Evolutionary conservation across 1,140 invertebrate genomes (phyloP).

Genomic region (Sycophila sp.): DNA sequence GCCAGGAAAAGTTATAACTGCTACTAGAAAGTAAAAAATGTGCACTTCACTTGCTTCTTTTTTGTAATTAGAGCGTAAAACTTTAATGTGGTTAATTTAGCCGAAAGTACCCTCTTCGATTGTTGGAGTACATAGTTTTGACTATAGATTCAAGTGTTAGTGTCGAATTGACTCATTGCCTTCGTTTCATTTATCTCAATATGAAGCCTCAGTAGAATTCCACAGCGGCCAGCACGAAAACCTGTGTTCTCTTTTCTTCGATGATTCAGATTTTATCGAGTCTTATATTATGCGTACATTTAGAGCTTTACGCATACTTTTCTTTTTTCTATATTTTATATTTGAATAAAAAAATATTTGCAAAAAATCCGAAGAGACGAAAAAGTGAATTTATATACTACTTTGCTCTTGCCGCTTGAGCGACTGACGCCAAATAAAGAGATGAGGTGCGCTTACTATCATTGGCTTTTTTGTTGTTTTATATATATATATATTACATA

Average conservation of each 20-base stretch:
- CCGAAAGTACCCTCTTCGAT: too few species aligned
- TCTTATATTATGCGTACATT: neutral
- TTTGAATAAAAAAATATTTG: neutral
- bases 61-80: too few species aligned
- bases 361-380: too few species aligned
- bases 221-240: neutral
- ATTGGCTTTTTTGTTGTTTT: constrained; percentile 55
- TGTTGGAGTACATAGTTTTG: too few species aligned
- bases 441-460: constrained; percentile 48
- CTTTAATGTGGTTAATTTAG: too few species aligned
- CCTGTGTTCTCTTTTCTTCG: neutral
- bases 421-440: constrained; percentile 50
- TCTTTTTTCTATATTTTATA: neutral
- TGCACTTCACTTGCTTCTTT: too few species aligned
- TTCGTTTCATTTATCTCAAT: constrained; percentile 34
- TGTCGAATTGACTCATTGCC: constrained; percentile 3
- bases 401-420: constrained; percentile 57
- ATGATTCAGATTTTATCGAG: neutral
- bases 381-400: too few species aligned
- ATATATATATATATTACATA: constrained; percentile 45
- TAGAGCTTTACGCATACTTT: neutral
- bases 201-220: constrained; percentile 34
- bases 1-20: too few species aligned
- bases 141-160: neutral
- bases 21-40: too few species aligned